Evolutionary conservation across 2,797 vertebrate species (phyloP).

Genomic region (Zenarchopterus dispar): DNA sequence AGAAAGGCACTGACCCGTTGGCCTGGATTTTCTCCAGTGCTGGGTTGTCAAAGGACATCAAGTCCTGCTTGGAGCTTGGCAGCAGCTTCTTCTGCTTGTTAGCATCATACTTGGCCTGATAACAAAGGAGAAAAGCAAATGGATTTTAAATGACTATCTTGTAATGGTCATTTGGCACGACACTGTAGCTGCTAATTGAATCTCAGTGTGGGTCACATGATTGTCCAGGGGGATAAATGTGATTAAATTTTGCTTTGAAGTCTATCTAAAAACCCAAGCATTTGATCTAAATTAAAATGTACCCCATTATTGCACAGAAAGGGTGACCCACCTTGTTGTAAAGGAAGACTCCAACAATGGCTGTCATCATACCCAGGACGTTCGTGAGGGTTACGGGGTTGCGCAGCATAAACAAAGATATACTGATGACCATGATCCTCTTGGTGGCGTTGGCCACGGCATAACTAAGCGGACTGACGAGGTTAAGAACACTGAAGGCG

Average conservation of each 20-base stretch:
- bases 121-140: slow-evolving; percentile 21
- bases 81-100: slow-evolving; percentile 92
- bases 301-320: too few species aligned
- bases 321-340: slow-evolving; percentile 91
- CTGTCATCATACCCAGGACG: slow-evolving; percentile 95
- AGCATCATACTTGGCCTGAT: slow-evolving; percentile 93
- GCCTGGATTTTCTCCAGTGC: slow-evolving; percentile 83
- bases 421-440: slow-evolving; percentile 97
- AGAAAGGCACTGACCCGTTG: slow-evolving; percentile 86
- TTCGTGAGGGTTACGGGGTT: slow-evolving; percentile 94
- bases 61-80: slow-evolving; percentile 85
- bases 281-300: too few species aligned
- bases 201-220: too few species aligned
- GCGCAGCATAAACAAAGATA: slow-evolving; percentile 94
- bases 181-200: not conserved
- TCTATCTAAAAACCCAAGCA: not conserved
- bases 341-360: slow-evolving; percentile 95
- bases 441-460: slow-evolving; percentile 98
- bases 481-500: slow-evolving; percentile 95
- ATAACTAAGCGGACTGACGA: slow-evolving; percentile 98
- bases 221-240: not conserved
- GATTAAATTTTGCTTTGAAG: not conserved
- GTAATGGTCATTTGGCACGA: not conserved
- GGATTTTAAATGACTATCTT: slow-evolving; percentile 9
- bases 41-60: slow-evolving; percentile 79